Base-by-base conservation (phyloP, 1,140 invertebrate species). In the Drosophila sucinea region DNA sequence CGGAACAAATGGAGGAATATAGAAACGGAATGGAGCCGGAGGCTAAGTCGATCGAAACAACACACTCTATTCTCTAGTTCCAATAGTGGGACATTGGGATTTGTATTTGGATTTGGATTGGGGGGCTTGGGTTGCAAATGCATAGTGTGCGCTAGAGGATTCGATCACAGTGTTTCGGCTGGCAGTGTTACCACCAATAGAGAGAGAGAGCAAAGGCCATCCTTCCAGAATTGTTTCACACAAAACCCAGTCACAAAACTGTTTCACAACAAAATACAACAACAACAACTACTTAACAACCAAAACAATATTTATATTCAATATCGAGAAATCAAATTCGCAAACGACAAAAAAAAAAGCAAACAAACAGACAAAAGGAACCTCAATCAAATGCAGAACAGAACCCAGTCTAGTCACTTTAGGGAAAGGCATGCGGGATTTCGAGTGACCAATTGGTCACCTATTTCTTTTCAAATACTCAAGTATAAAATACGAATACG, bases 361-460 rank as follows among this genome's bases (percentile, higher is more conserved):
- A 17, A 17, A 17, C 17, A 17, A 70, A 23, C 33, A 60, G 51
- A 74, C 61, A 38, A 69, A 73, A 64, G 51, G 32, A 86, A 86
- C 82, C 82, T 86, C 79, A 83, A 69, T 55, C 4, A 57, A 54
- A 77, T 58, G 67, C 70, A 77, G 40, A 73, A 72, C 44, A 70
- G 76, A 86, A 87, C 80, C 83, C 84, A 87, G 86, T 91, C 90
- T 91, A 91, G 90, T 91, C 90, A 91, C 80, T 87, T 85, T 83
- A 91, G 87, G 81, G 79, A 51, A 51, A 27, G 44, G 44, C 44
- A 51, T 27, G 23, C 27, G 25, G 44, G 66, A 67, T 54, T 27
- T 33, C 38, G 41, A 35, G 40, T n/a, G 57, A 29, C 27, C 38
- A n/a, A 41, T 6, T 51, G 17, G 8, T 27, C 10, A n/a, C n/a